Percentiles rank a stretch among this genome's conserved stretches.
These are phyloP conservation scores for Propithecus coquereli DNA, from an alignment of 2,113 vertebrate species.

Conservation along the genomic window DNA sequence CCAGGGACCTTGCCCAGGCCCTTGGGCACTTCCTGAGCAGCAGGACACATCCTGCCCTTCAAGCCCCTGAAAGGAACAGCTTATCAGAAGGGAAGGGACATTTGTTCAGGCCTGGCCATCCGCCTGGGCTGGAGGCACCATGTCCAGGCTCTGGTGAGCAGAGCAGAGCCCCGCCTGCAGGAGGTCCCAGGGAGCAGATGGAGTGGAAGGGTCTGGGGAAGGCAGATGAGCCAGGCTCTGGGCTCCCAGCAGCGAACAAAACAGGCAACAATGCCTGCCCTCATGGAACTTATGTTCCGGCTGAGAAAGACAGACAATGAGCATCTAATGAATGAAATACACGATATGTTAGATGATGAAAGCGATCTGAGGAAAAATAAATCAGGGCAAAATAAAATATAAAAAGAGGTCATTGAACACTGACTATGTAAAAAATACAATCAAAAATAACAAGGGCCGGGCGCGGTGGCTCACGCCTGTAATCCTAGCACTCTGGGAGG, in stretches of 20 bases:
- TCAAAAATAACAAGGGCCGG: too few relatives aligned
- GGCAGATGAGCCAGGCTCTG: not conserved
- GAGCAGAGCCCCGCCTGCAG: not conserved
- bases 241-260: not conserved
- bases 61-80: not conserved
- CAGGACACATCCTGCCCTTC: not conserved
- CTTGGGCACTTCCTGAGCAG: constrained; percentile 2
- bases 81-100: constrained; percentile 1
- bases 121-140: not conserved
- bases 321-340: not conserved
- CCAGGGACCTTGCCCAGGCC: not conserved
- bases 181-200: not conserved
- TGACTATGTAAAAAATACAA: too few relatives aligned
- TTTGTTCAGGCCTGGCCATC: not conserved
- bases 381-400: not conserved
- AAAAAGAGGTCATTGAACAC: not conserved
- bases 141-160: not conserved
- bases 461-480: too few relatives aligned
- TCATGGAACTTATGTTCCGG: not conserved
- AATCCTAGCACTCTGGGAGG: too few relatives aligned
- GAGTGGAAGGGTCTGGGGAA: not conserved
- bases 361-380: not conserved
- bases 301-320: not conserved
- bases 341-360: not conserved
- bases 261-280: not conserved